These are phyloP conservation scores for Pocota personata DNA, from an alignment of 2,888 invertebrate genomes.

Conservation along the genomic window DNA sequence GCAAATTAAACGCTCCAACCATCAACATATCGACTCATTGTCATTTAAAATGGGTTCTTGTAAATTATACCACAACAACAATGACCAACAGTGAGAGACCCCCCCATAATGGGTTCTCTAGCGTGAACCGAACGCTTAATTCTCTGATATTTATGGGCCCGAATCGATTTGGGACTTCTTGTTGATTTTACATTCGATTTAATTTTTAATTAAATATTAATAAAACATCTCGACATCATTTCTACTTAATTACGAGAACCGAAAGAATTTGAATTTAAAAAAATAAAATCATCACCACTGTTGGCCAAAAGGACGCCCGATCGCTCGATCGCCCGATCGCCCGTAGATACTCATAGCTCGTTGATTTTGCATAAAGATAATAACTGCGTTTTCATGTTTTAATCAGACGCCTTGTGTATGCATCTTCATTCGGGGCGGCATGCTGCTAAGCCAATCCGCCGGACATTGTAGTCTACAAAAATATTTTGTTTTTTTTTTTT, in stretches of 20 bases:
- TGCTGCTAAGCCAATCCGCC: neutral
- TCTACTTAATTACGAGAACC: constrained; percentile 26
- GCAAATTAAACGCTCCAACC: constrained; percentile 2
- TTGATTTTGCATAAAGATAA: constrained; percentile 53
- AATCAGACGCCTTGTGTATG: constrained; percentile 25
- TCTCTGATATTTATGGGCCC: constrained; percentile 28
- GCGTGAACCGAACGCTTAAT: neutral
- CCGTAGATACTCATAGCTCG: neutral
- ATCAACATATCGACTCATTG: neutral
- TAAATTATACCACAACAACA: neutral
- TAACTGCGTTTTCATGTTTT: constrained; percentile 39
- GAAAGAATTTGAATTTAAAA: constrained; percentile 5
- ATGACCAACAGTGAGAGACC: neutral
- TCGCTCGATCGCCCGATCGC: neutral
- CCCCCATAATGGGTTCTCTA: neutral
- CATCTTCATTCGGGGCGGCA: constrained; percentile 32
- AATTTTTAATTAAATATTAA: constrained; percentile 53
- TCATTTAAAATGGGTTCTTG: constrained; percentile 9
- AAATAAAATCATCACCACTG: neutral
- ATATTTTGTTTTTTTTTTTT: too few relatives aligned
- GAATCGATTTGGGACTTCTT: constrained; percentile 14
- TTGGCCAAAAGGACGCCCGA: neutral
- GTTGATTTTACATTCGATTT: constrained; percentile 22
- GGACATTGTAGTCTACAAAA: neutral
- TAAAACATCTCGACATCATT: constrained; percentile 29